Evolutionary conservation across 2,888 invertebrate species (phyloP).

Genomic region (Nemoura dubitans): DNA sequence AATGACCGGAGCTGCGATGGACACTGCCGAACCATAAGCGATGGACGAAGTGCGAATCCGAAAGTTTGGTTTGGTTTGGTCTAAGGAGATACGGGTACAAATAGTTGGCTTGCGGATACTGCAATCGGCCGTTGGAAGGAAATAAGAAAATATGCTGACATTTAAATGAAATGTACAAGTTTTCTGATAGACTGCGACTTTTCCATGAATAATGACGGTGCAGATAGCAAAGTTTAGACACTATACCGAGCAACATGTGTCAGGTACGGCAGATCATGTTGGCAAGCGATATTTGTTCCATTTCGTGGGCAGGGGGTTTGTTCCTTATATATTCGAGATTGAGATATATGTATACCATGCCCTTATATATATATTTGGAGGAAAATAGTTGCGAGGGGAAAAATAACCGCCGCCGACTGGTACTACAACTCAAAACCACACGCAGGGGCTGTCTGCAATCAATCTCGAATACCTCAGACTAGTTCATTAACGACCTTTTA

Average conservation of each 20-base stretch:
- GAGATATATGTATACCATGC: neutral
- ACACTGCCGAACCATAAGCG: neutral
- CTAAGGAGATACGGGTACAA: too few relatives aligned
- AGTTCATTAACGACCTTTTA: conserved; percentile 34
- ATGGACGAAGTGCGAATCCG: neutral
- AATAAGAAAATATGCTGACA: neutral
- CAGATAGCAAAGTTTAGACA: neutral
- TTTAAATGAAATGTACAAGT: neutral
- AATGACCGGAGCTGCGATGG: neutral
- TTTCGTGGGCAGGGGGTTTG: neutral
- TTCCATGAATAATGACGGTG: neutral
- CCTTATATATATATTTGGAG: neutral
- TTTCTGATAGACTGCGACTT: neutral
- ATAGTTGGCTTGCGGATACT: too few relatives aligned
- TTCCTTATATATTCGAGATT: neutral
- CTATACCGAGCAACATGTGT: conserved; percentile 27
- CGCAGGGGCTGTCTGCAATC: conserved; percentile 36
- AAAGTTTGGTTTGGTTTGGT: neutral
- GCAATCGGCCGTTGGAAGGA: neutral
- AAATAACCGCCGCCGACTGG: conserved; percentile 35
- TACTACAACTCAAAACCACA: conserved; percentile 32
- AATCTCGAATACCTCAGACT: conserved; percentile 14
- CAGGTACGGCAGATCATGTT: conserved; percentile 22
- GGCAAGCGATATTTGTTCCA: conserved; percentile 25
- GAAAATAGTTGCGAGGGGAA: conserved; percentile 3